A percentile compares a stretch with the other conserved stretches of the same genome.
Conservation (phyloP, 2,888 invertebrate genomes). For the Drosophila setosimentum region DNA sequence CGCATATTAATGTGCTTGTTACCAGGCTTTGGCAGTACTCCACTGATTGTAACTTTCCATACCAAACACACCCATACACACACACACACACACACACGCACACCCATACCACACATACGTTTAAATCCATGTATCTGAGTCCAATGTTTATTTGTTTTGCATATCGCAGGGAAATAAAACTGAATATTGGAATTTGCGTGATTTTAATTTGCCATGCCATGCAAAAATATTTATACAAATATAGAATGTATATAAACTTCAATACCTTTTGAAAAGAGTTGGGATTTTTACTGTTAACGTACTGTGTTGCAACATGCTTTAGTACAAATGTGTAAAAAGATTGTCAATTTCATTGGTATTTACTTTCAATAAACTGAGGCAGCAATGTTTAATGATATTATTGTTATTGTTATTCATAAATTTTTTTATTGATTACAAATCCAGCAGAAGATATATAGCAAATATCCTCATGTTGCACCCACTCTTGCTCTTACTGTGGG, state of each 20-base stretch:
- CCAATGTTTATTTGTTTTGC: constrained; percentile 27
- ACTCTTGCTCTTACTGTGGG: neutral
- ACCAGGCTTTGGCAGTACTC: constrained; percentile 5
- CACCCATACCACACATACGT: neutral
- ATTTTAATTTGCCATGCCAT: constrained; percentile 33
- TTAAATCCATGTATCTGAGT: neutral
- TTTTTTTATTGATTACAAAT: constrained; percentile 9
- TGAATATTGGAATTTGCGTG: constrained; percentile 43
- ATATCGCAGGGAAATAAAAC: constrained; percentile 17
- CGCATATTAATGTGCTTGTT: neutral
- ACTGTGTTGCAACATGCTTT: constrained; percentile 24
- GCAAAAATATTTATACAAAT: neutral
- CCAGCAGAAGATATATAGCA: constrained; percentile 25
- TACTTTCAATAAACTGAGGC: constrained; percentile 28
- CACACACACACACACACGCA: neutral
- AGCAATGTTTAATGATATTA: neutral
- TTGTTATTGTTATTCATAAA: constrained; percentile 3
- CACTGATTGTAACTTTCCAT: neutral
- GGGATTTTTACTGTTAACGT: neutral
- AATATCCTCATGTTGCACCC: constrained; percentile 3
- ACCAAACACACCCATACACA: neutral
- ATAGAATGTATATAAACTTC: neutral
- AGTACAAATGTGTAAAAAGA: constrained; percentile 23
- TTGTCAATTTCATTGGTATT: constrained; percentile 58
- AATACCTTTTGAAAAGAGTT: neutral